phyloP scores from a whole-genome alignment of 1,140 invertebrate species.

The Odontomachus brunneus region DNA sequence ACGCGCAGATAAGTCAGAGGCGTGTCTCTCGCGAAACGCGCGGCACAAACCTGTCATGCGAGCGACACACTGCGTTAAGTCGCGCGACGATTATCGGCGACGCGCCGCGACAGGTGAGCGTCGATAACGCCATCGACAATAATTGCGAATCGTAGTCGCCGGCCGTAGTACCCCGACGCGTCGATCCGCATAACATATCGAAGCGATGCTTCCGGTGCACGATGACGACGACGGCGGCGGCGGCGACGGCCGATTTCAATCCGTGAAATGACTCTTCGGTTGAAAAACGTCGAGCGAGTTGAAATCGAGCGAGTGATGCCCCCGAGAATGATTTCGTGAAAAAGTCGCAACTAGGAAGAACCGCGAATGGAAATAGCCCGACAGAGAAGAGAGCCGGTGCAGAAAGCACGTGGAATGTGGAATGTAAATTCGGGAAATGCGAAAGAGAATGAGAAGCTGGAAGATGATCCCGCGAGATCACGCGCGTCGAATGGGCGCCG shows the following conservation, averaged over 20 bases:
- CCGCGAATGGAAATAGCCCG: neutral
- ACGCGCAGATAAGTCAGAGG: slow-evolving; percentile 42
- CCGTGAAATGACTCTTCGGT: slow-evolving; percentile 4
- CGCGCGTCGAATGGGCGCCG: neutral
- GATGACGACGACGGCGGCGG: slow-evolving; percentile 63
- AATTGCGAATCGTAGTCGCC: slow-evolving; percentile 81
- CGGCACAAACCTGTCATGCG: slow-evolving; percentile 68
- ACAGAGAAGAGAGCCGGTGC: neutral
- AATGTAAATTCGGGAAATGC: neutral
- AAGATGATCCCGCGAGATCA: slow-evolving; percentile 21
- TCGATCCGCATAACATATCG: slow-evolving; percentile 79
- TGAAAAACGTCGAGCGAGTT: neutral
- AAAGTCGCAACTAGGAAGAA: neutral
- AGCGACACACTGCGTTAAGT: slow-evolving; percentile 77
- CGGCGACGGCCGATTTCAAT: slow-evolving; percentile 45
- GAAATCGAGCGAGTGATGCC: neutral
- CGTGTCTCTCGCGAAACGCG: slow-evolving; percentile 49
- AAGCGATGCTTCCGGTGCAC: slow-evolving; percentile 76
- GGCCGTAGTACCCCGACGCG: slow-evolving; percentile 66
- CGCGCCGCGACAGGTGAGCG: slow-evolving; percentile 77
- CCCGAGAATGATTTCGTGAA: neutral
- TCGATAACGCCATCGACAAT: slow-evolving; percentile 81
- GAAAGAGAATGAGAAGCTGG: neutral
- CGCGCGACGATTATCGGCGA: slow-evolving; percentile 78
- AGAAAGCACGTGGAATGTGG: neutral